These are phyloP conservation scores for Hesperia comma DNA, from an alignment of 2,888 invertebrate genomes.

Conservation along the genomic window DNA sequence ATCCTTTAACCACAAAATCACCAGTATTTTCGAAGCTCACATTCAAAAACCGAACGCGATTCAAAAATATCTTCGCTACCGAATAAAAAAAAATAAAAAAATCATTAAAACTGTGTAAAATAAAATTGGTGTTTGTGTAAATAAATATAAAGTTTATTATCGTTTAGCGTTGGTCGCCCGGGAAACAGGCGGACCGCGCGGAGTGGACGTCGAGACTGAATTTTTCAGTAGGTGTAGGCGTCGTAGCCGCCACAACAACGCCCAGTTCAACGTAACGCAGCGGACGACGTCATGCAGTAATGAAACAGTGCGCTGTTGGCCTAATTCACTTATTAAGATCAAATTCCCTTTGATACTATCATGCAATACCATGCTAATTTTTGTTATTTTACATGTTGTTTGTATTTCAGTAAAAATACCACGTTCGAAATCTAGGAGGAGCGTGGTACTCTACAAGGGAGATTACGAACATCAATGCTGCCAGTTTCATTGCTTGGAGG, in stretches of 20 bases:
- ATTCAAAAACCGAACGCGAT: constrained; percentile 52
- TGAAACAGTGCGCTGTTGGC: constrained; percentile 54
- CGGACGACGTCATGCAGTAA: constrained; percentile 66
- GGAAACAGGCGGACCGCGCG: constrained; percentile 83
- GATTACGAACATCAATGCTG: no score
- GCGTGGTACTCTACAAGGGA: no score
- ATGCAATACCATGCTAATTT: constrained; percentile 23
- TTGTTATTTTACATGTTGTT: not conserved
- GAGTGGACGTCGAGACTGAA: constrained; percentile 83
- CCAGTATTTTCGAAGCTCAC: constrained; percentile 59
- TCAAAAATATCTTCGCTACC: constrained; percentile 54
- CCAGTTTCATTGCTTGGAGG: no score
- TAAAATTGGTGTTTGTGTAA: constrained; percentile 41
- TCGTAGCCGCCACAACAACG: constrained; percentile 45
- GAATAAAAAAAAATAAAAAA: constrained; percentile 50
- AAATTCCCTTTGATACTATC: constrained; percentile 26
- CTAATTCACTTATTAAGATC: constrained; percentile 43
- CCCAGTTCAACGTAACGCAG: constrained; percentile 59
- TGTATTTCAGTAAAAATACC: no score
- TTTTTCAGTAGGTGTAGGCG: constrained; percentile 77
- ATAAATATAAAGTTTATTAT: constrained; percentile 53
- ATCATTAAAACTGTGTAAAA: constrained; percentile 37
- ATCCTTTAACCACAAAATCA: constrained; percentile 62
- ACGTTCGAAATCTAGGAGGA: no score
- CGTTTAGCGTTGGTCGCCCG: constrained; percentile 50